These are phyloP conservation scores for Antrozous pallidus DNA, from an alignment of 2,797 vertebrate genomes.

Conservation along the genomic window DNA sequence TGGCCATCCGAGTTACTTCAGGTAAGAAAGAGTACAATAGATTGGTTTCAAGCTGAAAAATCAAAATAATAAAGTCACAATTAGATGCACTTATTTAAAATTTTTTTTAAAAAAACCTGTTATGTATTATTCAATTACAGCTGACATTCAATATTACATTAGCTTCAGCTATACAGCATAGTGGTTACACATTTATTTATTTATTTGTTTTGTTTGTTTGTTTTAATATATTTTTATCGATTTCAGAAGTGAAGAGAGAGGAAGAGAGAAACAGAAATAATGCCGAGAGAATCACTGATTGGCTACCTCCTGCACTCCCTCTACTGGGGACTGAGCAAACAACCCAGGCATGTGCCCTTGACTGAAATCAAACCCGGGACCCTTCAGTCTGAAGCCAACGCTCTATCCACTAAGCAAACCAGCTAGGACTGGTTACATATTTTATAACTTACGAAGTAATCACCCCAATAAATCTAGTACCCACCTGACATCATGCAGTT, in stretches of 20 bases:
- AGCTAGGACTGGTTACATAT: background rate
- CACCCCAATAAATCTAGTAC: background rate
- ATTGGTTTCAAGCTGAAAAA: constrained; percentile 91
- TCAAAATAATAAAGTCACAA: constrained; percentile 42
- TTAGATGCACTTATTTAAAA: background rate
- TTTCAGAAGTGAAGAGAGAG: no score
- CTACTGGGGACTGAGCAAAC: no score
- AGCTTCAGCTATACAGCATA: background rate
- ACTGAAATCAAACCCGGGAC: background rate
- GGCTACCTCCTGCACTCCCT: no score
- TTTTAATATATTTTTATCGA: no score
- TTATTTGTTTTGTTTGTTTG: no score
- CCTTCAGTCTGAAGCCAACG: background rate
- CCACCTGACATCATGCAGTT: background rate
- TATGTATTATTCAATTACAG: background rate
- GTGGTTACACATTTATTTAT: background rate
- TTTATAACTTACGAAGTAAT: background rate
- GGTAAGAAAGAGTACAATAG: constrained; percentile 93
- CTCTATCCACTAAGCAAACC: background rate
- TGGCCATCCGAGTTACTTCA: constrained; percentile 96
- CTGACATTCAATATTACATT: background rate
- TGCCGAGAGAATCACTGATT: no score
- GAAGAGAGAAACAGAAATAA: no score
- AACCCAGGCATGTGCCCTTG: no score
- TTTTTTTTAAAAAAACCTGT: no score